These are phyloP conservation scores for Pseudomyrmex sp. DNA, from an alignment of 1,140 invertebrate genomes.

Conservation along the genomic window DNA sequence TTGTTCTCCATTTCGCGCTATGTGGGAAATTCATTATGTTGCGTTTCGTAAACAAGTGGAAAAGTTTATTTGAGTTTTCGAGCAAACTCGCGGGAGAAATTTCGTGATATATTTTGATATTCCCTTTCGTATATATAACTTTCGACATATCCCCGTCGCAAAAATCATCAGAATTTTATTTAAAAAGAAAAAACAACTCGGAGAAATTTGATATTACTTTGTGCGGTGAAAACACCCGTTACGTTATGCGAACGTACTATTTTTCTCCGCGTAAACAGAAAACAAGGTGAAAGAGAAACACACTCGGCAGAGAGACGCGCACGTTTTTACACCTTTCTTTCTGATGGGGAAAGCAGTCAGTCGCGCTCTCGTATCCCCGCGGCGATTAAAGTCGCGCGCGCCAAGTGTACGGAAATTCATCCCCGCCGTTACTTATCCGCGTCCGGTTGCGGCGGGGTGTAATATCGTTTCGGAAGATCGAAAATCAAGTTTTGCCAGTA, in stretches of 20 bases:
- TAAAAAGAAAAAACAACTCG: too few species aligned
- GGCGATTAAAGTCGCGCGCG: neutral
- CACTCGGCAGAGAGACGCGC: too few species aligned
- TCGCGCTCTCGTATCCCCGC: neutral
- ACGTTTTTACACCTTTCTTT: too few species aligned
- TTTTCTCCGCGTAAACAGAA: too few species aligned
- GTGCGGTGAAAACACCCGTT: too few species aligned
- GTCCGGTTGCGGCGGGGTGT: neutral
- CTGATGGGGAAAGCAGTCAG: too few species aligned
- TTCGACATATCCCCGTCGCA: too few species aligned
- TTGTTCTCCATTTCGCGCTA: neutral
- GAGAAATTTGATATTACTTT: too few species aligned
- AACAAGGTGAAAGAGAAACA: too few species aligned
- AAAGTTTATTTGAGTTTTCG: neutral
- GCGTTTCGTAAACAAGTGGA: neutral
- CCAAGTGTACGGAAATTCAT: neutral
- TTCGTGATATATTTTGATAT: neutral
- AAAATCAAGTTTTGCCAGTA: constrained; percentile 54
- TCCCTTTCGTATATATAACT: neutral
- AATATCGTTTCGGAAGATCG: constrained; percentile 6
- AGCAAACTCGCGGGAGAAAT: neutral
- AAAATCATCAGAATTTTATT: too few species aligned
- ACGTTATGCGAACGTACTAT: too few species aligned
- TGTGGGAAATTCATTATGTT: neutral
- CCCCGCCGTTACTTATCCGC: neutral